phyloP scores from a whole-genome alignment of 2,888 invertebrate genomes.

The Petrolisthes manimaculis region DNA sequence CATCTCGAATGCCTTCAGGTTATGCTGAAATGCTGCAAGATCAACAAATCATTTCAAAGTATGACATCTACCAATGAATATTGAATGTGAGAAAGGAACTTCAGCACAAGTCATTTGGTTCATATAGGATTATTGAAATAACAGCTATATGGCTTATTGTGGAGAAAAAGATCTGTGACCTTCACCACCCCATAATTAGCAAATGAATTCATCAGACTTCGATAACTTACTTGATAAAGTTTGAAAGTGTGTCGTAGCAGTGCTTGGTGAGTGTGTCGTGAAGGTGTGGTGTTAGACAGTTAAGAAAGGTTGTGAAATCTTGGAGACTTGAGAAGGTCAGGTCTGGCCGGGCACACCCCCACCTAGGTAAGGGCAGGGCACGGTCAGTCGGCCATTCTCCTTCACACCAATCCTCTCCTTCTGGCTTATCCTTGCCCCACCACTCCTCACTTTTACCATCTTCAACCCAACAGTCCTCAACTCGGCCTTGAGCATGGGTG shows the following conservation, averaged over 20 bases:
- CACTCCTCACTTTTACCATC: not conserved
- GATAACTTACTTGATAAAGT: conserved; percentile 77
- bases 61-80: no score
- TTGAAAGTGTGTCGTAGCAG: conserved; percentile 90
- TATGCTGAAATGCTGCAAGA: not conserved
- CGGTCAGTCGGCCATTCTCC: conserved; percentile 79
- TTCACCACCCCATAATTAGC: no score
- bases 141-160: no score
- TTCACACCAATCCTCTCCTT: conserved; percentile 63
- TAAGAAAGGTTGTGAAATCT: conserved; percentile 27
- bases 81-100: no score
- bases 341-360: conserved; percentile 72
- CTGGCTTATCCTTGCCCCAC: not conserved
- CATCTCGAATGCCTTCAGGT: not conserved
- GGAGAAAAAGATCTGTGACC: no score
- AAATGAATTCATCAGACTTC: no score
- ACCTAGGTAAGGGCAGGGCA: conserved; percentile 83
- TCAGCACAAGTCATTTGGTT: no score
- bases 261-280: conserved; percentile 85
- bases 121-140: not conserved
- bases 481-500: not conserved
- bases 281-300: conserved; percentile 70
- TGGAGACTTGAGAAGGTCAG: conserved; percentile 29
- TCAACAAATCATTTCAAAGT: no score
- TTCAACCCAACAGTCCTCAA: conserved; percentile 4